Evolutionary conservation across 2,797 vertebrate species (phyloP), one percentile per base, ranked within the genome.

Genomic region (Syngnathus rostellatus): DNA sequence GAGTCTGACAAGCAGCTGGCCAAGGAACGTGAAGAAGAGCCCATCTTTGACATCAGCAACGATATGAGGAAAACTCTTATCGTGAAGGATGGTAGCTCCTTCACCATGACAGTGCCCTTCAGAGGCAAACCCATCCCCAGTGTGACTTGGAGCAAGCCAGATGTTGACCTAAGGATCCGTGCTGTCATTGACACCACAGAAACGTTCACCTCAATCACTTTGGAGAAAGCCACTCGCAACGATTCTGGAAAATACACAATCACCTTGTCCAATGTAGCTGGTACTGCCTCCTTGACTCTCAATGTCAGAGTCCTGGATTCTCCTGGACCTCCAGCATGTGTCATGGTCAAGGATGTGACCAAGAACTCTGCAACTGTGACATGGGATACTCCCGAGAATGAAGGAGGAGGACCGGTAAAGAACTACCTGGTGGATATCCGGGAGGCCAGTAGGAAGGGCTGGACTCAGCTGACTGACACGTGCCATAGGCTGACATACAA

Each of bases 361-460:
- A 98, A 93, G 83, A 93, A 92, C 66, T 95, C 95, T 76, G 94
- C 91, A 64, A 91, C 92, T 45, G 79, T 99, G 64, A 91, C 92
- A 62, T 99, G 97, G 97, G 96, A 98, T 78, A 93, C 93, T 76
- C 97, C 97, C 77, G 97, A 98, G 71, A 99, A 96, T 71, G 97
- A 99, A 69, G 97, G 97, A 61, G 96, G 97, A 70, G 95, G 94
- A 83, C 92, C 93, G 62, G 97, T 99, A 40, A 99, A 95, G 86
- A 99, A 98, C 79, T 99, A 99, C 68, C 89, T 94, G 59, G 85
- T 99, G 85, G 96, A 99, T 88, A 91, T 97, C 78, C 93, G 95
- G 64, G 96, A 99, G 84, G 96, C 95, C 75, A 98, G 93, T 85
- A 98, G 95, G 80, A 99, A 96, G 87, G 95, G 96, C 0, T 99